A percentile compares a stretch with the other conserved stretches of the same genome.
phyloP scores from a whole-genome alignment of 2,888 invertebrate species.

The Ophioninae sp. region DNA sequence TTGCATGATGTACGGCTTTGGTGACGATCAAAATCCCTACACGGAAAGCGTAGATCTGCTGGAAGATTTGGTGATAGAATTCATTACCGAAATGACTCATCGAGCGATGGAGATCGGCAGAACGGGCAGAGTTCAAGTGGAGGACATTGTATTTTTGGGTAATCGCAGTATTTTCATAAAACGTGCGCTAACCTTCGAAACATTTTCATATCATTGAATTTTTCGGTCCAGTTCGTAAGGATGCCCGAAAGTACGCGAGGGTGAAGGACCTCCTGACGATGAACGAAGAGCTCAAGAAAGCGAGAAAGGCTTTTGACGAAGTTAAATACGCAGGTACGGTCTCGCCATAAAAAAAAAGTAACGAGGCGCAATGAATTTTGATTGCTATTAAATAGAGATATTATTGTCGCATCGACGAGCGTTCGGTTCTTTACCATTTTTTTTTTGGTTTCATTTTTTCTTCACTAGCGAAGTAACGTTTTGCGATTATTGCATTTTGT shows the following conservation, averaged over 20 bases:
- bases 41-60: constrained; percentile 99
- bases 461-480: not conserved
- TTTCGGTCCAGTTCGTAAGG: constrained; percentile 93
- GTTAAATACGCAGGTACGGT: constrained; percentile 95
- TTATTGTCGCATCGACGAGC: constrained; percentile 32
- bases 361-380: constrained; percentile 48
- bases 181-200: not conserved
- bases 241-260: constrained; percentile 97
- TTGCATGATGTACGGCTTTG: constrained; percentile 99
- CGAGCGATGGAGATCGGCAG: constrained; percentile 98
- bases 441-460: not conserved
- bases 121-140: constrained; percentile 98
- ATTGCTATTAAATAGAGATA: constrained; percentile 36
- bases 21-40: constrained; percentile 99
- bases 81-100: constrained; percentile 96
- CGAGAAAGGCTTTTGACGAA: constrained; percentile 99
- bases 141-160: constrained; percentile 94
- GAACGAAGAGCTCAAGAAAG: constrained; percentile 99
- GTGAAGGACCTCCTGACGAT: constrained; percentile 98
- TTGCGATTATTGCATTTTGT: not conserved
- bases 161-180: constrained; percentile 26
- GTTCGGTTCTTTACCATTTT: not conserved
- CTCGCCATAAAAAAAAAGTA: constrained; percentile 71
- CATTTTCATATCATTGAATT: not conserved
- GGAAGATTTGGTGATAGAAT: constrained; percentile 98